Percentiles rank a stretch among this genome's conserved stretches.
Conservation (phyloP, 1,140 invertebrate genomes). For the Oryctes rhinoceros region DNA sequence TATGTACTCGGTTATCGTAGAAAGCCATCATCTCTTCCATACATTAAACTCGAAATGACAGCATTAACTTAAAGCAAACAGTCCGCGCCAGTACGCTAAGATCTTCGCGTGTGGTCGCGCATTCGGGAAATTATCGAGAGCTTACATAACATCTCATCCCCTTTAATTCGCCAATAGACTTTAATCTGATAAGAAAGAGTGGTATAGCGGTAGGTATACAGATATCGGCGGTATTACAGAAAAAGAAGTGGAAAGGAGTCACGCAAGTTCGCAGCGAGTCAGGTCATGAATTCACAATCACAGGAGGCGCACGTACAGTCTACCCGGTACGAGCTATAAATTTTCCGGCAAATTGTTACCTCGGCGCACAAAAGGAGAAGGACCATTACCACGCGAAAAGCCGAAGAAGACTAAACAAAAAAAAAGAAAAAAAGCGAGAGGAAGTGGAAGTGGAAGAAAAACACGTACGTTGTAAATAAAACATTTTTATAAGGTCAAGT, state of each 20-base stretch:
- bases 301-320: slow-evolving; percentile 12
- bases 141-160: neutral
- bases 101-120: too few species aligned
- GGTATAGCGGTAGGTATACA: neutral
- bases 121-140: neutral
- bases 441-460: neutral
- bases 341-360: slow-evolving; percentile 21
- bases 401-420: neutral
- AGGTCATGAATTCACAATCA: slow-evolving; percentile 21
- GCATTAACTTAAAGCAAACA: too few species aligned
- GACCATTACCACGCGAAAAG: neutral
- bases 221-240: neutral
- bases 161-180: slow-evolving; percentile 9
- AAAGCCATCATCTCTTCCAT: too few species aligned
- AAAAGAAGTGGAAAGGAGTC: slow-evolving; percentile 4
- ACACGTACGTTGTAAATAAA: slow-evolving; percentile 21
- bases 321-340: neutral
- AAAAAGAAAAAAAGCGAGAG: neutral
- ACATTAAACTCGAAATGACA: too few species aligned
- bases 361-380: neutral
- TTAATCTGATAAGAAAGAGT: slow-evolving; percentile 3
- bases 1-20: too few species aligned
- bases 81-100: too few species aligned
- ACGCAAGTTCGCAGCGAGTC: slow-evolving; percentile 5
- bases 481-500: slow-evolving; percentile 22